Percentiles rank a stretch among this genome's conserved stretches.
Evolutionary conservation across 2,113 vertebrate species (phyloP).

Genomic region (Pantherophis guttatus): DNA sequence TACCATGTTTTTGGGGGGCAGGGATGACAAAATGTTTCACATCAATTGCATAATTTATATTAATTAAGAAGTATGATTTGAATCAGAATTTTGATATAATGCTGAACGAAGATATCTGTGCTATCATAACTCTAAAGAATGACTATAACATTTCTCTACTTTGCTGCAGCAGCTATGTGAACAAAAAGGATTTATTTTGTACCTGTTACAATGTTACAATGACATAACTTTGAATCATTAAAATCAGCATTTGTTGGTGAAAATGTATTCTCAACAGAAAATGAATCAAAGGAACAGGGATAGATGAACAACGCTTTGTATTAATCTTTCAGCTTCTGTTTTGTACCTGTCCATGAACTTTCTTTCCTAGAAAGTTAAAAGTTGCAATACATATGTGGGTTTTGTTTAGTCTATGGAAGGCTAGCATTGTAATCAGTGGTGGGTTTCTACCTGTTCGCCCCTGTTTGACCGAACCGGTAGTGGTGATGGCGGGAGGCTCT

Average conservation of each 20-base stretch:
- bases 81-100: constrained; percentile 37
- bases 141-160: background rate
- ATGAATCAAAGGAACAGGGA: background rate
- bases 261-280: background rate
- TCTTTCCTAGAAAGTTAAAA: background rate
- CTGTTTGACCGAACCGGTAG: no score
- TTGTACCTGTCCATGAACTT: background rate
- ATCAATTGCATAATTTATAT: constrained; percentile 58
- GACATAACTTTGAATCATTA: background rate
- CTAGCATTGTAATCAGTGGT: background rate
- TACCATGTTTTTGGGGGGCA: constrained; percentile 51
- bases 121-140: background rate
- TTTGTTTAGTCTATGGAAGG: background rate
- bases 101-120: background rate
- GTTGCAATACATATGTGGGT: background rate
- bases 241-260: background rate
- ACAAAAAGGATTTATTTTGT: background rate
- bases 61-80: constrained; percentile 21
- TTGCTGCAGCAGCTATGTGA: background rate
- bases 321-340: background rate
- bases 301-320: background rate
- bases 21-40: constrained; percentile 39
- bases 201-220: background rate
- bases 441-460: no score
- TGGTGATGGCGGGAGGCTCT: no score